A percentile compares a stretch with the other conserved stretches of the same genome.
Conservation (phyloP, 1,140 invertebrate species). For the Aporrectodea caliginosa region DNA sequence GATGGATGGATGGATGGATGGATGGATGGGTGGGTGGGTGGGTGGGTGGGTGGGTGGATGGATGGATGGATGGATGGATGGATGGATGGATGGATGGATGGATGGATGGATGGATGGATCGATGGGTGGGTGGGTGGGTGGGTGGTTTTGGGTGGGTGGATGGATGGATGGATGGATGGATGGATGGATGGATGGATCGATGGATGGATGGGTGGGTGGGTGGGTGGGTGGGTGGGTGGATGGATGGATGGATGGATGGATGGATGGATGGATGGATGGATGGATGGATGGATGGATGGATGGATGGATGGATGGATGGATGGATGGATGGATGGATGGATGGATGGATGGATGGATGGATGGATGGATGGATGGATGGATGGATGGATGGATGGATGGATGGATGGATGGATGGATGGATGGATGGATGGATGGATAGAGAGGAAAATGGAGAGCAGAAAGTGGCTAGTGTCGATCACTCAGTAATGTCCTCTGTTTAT, state of each 20-base stretch:
- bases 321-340: background rate
- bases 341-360: background rate
- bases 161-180: background rate
- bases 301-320: background rate
- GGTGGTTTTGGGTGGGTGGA: no score
- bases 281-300: constrained; percentile 10
- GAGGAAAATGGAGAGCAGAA: background rate
- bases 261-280: constrained; percentile 8
- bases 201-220: no score
- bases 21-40: no score
- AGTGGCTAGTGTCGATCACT: background rate
- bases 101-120: no score
- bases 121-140: no score
- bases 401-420: background rate
- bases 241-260: constrained; percentile 13
- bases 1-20: no score
- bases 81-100: background rate
- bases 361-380: background rate
- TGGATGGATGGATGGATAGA: background rate
- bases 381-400: background rate
- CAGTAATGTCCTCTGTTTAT: background rate
- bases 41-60: no score
- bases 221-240: no score
- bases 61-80: constrained; percentile 1
- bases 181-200: background rate